A percentile compares a stretch with the other conserved stretches of the same genome.
Conservation (phyloP, 2,888 invertebrate species). For the Trichacis sp. region DNA sequence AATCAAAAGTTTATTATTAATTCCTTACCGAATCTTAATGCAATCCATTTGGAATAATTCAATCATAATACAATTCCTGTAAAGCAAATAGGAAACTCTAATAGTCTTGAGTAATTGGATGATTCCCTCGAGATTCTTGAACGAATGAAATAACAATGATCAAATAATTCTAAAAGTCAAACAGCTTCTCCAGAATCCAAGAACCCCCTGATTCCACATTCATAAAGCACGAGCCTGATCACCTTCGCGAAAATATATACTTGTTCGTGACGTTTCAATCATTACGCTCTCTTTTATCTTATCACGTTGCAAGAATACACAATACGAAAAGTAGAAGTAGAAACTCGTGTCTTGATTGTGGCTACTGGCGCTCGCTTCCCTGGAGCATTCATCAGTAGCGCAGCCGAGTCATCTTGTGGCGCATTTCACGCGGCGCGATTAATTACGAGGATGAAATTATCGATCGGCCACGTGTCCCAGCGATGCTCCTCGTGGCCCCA, state of each 20-base stretch:
- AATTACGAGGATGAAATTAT: slow-evolving; percentile 1
- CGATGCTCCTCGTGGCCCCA: slow-evolving; percentile 25
- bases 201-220: no score
- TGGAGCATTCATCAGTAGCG: background rate
- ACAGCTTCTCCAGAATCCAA: no score
- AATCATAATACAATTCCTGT: no score
- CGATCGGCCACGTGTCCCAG: slow-evolving; percentile 18
- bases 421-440: background rate
- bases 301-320: slow-evolving; percentile 19
- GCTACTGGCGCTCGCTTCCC: slow-evolving; percentile 23
- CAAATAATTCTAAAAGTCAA: no score
- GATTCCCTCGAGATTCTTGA: no score
- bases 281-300: slow-evolving; percentile 26
- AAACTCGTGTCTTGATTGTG: background rate
- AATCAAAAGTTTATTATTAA: no score
- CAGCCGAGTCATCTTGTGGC: background rate
- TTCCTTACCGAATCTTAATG: no score
- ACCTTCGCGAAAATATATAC: background rate
- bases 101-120: no score
- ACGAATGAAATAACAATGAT: no score
- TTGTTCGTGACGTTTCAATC: background rate
- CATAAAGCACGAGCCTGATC: background rate
- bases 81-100: no score
- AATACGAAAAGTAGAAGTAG: slow-evolving; percentile 4
- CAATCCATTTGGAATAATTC: no score